Percentiles rank a stretch among this genome's conserved stretches.
These are phyloP conservation scores for Drosophila koepferae DNA, from an alignment of 2,888 invertebrate species.

Conservation along the genomic window DNA sequence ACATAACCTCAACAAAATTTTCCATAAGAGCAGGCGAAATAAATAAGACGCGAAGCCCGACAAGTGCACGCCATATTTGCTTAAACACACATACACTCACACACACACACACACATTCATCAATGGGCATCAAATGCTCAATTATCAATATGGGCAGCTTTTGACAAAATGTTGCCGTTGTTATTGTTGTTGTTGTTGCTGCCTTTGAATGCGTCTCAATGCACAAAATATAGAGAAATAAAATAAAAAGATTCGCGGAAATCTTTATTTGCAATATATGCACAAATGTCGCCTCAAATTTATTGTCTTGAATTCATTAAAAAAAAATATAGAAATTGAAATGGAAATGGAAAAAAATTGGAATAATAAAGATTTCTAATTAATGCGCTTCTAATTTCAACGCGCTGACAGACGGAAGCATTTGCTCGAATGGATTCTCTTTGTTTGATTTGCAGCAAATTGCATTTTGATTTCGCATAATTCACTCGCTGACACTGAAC, in stretches of 20 bases:
- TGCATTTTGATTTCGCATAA: conserved; percentile 75
- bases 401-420: conserved; percentile 72
- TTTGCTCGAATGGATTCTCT: conserved; percentile 52
- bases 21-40: conserved; percentile 36
- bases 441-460: conserved; percentile 52
- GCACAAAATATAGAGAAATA: conserved; percentile 44
- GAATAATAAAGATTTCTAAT: conserved; percentile 76
- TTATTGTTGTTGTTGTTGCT: conserved; percentile 20
- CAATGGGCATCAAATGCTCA: conserved; percentile 61
- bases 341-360: conserved; percentile 31
- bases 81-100: conserved; percentile 13
- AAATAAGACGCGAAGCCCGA: conserved; percentile 56
- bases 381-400: conserved; percentile 80
- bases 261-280: conserved; percentile 71
- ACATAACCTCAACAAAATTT: conserved; percentile 25
- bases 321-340: conserved; percentile 30
- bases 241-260: conserved; percentile 61
- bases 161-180: conserved; percentile 38
- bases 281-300: conserved; percentile 73
- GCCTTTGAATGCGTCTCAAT: conserved; percentile 27
- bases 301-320: conserved; percentile 51
- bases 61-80: conserved; percentile 59
- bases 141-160: conserved; percentile 48
- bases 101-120: conserved; percentile 14
- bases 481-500: conserved; percentile 69